Conservation (phyloP, 2,888 invertebrate species). For the Patella ulyssiponensis region DNA sequence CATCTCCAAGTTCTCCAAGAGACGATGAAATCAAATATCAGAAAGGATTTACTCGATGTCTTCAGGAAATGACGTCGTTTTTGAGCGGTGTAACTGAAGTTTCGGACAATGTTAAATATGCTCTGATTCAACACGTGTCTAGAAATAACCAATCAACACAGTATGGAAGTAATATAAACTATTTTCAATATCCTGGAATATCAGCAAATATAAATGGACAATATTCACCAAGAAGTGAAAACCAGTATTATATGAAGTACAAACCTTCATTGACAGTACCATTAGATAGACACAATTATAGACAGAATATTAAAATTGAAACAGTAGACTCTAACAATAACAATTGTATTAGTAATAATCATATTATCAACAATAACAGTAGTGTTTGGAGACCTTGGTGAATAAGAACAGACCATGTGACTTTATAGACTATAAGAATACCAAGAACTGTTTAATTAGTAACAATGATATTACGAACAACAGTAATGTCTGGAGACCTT, state of each 20-base stretch:
- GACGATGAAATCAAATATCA: neutral
- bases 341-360: too few species aligned
- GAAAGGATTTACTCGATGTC: neutral
- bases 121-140: neutral
- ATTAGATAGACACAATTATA: neutral
- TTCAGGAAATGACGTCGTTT: neutral
- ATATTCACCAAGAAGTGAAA: neutral
- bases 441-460: too few species aligned
- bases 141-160: neutral
- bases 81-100: neutral
- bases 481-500: too few species aligned
- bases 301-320: too few species aligned
- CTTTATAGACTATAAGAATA: too few species aligned
- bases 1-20: neutral
- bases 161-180: neutral
- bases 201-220: neutral
- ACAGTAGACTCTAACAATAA: neutral
- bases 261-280: neutral
- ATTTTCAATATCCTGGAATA: too few species aligned
- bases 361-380: neutral
- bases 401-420: neutral
- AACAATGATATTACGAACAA: too few species aligned
- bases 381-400: conserved; percentile 8
- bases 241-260: neutral
- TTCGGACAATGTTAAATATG: neutral